These are phyloP conservation scores for Pyrrhia umbra DNA, from an alignment of 2,888 invertebrate species.

Conservation along the genomic window DNA sequence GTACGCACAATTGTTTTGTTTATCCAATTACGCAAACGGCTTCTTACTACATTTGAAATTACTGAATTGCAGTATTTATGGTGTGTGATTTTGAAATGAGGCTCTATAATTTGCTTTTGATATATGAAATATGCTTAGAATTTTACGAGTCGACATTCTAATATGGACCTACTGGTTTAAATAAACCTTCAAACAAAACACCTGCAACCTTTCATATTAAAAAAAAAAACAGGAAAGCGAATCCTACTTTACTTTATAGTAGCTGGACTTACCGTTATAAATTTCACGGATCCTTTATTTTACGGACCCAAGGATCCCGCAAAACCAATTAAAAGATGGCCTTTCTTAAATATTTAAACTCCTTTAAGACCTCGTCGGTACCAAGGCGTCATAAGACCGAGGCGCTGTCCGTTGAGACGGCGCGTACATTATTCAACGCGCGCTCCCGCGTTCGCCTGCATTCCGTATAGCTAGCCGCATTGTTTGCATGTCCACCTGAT, in stretches of 20 bases:
- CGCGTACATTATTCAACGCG: constrained; percentile 83
- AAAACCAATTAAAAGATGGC: constrained; percentile 59
- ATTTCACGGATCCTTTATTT: constrained; percentile 53
- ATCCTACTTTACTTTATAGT: constrained; percentile 49
- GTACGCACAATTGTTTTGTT: constrained; percentile 39
- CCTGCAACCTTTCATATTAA: constrained; percentile 49
- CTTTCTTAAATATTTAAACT: constrained; percentile 62
- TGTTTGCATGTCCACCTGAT: constrained; percentile 78
- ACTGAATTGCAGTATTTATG: constrained; percentile 13
- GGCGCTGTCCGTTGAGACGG: constrained; percentile 70
- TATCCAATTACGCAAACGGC: constrained; percentile 39
- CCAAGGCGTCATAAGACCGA: constrained; percentile 71
- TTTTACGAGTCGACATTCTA: neutral
- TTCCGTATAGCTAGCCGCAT: constrained; percentile 73
- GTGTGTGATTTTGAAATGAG: neutral
- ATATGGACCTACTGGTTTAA: constrained; percentile 17
- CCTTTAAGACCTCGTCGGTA: constrained; percentile 61
- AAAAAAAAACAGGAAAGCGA: constrained; percentile 30
- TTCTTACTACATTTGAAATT: constrained; percentile 24
- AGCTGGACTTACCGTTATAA: constrained; percentile 49
- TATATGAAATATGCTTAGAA: neutral
- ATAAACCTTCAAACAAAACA: constrained; percentile 37
- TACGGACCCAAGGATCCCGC: constrained; percentile 43
- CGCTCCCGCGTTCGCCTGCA: constrained; percentile 72
- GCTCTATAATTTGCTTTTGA: neutral